phyloP scores from a whole-genome alignment of 1,140 invertebrate genomes.

The Drosophila sp. region DNA sequence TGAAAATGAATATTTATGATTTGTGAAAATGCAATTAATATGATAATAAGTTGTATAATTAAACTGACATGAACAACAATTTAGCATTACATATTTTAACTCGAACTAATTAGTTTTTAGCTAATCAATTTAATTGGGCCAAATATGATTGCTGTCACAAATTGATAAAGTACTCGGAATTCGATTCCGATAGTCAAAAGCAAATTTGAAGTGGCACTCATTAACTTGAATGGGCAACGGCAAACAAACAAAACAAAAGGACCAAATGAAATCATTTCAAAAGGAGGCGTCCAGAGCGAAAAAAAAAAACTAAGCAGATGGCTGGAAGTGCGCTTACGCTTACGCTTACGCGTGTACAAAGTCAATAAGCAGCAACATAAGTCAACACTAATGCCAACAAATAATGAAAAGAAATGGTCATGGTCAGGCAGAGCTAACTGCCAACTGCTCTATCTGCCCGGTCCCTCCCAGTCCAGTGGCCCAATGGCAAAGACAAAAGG shows the following conservation, averaged over 20 bases:
- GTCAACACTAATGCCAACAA: constrained; percentile 65
- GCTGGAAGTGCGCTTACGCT: constrained; percentile 15
- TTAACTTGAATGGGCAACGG: not conserved
- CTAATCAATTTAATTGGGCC: constrained; percentile 5
- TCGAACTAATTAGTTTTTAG: constrained; percentile 32
- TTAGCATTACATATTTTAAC: constrained; percentile 10
- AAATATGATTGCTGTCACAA: not conserved
- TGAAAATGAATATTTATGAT: constrained; percentile 58
- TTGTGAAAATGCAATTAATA: constrained; percentile 46
- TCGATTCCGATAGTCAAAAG: not conserved
- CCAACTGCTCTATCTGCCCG: constrained; percentile 28
- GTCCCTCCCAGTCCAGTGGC: not conserved
- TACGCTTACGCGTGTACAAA: constrained; percentile 40
- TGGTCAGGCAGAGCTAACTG: constrained; percentile 22
- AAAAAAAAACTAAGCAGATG: not conserved
- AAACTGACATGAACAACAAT: constrained; percentile 30
- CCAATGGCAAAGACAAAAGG: constrained; percentile 28
- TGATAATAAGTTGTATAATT: constrained; percentile 55
- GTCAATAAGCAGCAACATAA: constrained; percentile 65
- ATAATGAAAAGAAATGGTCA: constrained; percentile 62
- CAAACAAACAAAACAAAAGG: constrained; percentile 1
- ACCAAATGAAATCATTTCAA: constrained; percentile 27
- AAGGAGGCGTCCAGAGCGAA: constrained; percentile 2
- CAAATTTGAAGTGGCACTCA: constrained; percentile 13
- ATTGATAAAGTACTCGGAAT: constrained; percentile 3